phyloP scores from a whole-genome alignment of 2,113 vertebrate species.

The Oncorhynchus keta region DNA sequence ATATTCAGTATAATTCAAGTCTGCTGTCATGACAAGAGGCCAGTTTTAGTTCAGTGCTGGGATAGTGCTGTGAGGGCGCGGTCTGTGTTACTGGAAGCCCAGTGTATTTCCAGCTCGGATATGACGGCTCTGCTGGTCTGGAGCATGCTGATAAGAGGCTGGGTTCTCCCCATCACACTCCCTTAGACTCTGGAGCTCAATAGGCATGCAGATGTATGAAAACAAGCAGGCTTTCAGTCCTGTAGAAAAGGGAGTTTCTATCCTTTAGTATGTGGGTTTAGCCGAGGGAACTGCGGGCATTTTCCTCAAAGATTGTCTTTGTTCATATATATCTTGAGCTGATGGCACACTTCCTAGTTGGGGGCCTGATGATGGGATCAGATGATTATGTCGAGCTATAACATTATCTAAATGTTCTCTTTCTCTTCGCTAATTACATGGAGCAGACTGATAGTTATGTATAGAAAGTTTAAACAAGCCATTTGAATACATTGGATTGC shows the following conservation, averaged over 20 bases:
- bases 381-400: background rate
- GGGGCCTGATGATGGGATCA: slow-evolving; percentile 34
- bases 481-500: too few relatives aligned
- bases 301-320: slow-evolving; percentile 80
- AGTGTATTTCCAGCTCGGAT: slow-evolving; percentile 80
- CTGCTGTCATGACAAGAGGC: slow-evolving; percentile 35
- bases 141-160: slow-evolving; percentile 90
- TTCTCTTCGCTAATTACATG: too few relatives aligned
- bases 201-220: slow-evolving; percentile 76
- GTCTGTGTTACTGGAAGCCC: slow-evolving; percentile 80
- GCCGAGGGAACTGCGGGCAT: slow-evolving; percentile 60
- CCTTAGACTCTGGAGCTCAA: slow-evolving; percentile 75
- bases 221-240: slow-evolving; percentile 77
- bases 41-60: slow-evolving; percentile 41
- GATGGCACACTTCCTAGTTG: slow-evolving; percentile 73
- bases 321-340: slow-evolving; percentile 72
- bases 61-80: slow-evolving; percentile 75
- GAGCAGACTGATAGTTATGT: too few relatives aligned
- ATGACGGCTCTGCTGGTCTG: slow-evolving; percentile 84
- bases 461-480: too few relatives aligned
- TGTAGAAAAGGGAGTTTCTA: slow-evolving; percentile 68
- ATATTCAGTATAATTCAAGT: background rate
- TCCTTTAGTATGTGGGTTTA: slow-evolving; percentile 16
- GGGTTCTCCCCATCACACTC: slow-evolving; percentile 75
- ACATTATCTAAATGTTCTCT: background rate